Base-by-base conservation (phyloP, 2,888 invertebrate species). In the Chrysolina haemoptera region DNA sequence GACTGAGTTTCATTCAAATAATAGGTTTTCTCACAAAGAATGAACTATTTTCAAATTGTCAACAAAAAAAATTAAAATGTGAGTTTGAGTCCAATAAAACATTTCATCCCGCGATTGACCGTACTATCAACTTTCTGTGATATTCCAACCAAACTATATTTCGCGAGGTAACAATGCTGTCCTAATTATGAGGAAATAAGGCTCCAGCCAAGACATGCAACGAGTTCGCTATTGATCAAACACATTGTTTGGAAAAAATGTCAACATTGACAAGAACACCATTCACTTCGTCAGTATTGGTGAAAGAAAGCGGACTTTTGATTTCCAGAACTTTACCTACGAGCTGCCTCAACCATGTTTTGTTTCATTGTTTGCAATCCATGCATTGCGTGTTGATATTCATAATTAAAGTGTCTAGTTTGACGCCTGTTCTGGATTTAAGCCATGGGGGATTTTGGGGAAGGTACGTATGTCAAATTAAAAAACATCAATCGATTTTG, bases 381-480 rank as follows among this genome's bases (percentile, higher is more conserved):
- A 55, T 55, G 40, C 40, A 40, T 67, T 55, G 67, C 67, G 67
- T 67, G 66, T 50, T 66, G 35, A 59, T 59, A 59, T n/a, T 22
- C 35, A 35, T 35, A 59, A 59, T 59, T 40, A 66, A 50, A 66
- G 66, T 66, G 67, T 67, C 53, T 67, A 35, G 18, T 67, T 67
- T 67, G 67, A 67, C 67, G 41, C 18, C 53, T 55, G 16, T 20
- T 27, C 12, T 67, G 53, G 67, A 53, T 53, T 67, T n/a, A 16
- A 67, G 41, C 53, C 53, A 67, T 67, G 67, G 67, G 67, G 18
- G 67, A 67, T 67, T 67, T 67, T 67, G 67, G 67, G 35, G 67
- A 67, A 67, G 67, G 67, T 67, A 53, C 20, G 67, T 67, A 48
- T 40, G 35, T 14, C 16, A 14, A 50, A 40, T 10, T 16, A n/a